phyloP scores from a whole-genome alignment of 2,888 invertebrate genomes.

The Tortrix viridana region DNA sequence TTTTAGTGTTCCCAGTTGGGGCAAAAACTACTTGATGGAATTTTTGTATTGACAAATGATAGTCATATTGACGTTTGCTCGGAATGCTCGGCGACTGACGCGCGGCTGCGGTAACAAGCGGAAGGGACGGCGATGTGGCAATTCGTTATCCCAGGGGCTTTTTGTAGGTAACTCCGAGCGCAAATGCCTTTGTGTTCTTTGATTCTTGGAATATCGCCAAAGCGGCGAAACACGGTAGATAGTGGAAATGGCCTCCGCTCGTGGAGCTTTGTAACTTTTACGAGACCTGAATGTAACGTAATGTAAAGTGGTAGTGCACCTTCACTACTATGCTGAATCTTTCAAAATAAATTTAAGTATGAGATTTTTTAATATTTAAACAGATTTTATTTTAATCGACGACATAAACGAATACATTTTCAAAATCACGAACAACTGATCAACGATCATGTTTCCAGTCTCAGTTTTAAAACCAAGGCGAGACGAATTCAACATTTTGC shows the following conservation, averaged over 20 bases:
- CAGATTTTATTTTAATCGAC: too few relatives aligned
- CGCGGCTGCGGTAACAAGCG: constrained; percentile 17
- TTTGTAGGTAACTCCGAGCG: constrained; percentile 23
- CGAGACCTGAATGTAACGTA: constrained; percentile 7
- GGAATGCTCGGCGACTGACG: constrained; percentile 4
- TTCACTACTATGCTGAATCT: neutral
- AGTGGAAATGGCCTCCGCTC: constrained; percentile 17
- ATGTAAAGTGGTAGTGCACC: constrained; percentile 6
- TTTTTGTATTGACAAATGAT: constrained; percentile 26
- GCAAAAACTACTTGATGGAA: constrained; percentile 20
- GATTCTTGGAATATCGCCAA: constrained; percentile 24
- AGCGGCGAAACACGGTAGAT: constrained; percentile 14
- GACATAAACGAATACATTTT: too few relatives aligned
- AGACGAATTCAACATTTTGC: neutral
- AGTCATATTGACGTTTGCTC: constrained; percentile 24
- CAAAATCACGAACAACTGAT: too few relatives aligned
- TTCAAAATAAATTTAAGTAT: neutral
- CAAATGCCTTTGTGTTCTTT: constrained; percentile 23
- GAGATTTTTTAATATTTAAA: too few relatives aligned
- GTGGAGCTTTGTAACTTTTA: constrained; percentile 10
- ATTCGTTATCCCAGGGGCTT: constrained; percentile 24
- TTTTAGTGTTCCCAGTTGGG: neutral
- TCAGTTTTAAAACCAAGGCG: neutral
- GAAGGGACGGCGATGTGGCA: constrained; percentile 12
- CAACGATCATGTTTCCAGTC: neutral